Evolutionary conservation across 1,140 invertebrate genomes (phyloP), one percentile per base, ranked within the genome.

Genomic region (Panulirus ornatus): DNA sequence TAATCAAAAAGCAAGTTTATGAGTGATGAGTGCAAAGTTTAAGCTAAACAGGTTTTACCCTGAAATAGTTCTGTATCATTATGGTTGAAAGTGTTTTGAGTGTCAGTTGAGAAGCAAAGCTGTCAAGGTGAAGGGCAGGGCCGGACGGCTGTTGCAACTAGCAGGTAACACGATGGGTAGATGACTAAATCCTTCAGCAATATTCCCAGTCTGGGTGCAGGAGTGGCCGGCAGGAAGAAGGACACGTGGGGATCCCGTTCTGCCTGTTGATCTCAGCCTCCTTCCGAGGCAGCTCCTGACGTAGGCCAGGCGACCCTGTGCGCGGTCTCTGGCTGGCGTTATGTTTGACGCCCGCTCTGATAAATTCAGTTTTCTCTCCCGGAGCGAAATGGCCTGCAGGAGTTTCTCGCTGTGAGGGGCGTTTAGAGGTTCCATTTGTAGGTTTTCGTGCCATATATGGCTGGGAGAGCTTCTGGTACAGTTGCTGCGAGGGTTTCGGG

Each of bases 201-300:
- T 86, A 86, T 8, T 86, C 22, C 84, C 84, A 86, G 44, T 86
- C 71, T 19, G 84, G 27, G 47, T 86, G 84, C 38, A 86, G 22
- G 2, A 30, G 84, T 14, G 84, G 84, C 51, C 84, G 16, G 44
- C 84, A 85, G 44, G 84, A 30, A 38, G 27, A 51, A 11, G 84
- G 84, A 44, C 84, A 86, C 27, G n/a, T 27, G 30, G 36, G 44
- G 14, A 86, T 86, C 11, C 84, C 84, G n/a, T 8, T 58, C 40
- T 27, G 27, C 16, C 11, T 27, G 30, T 86, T 86, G 1, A 78
- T 27, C 19, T 76, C 44, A 2, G 42, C 71, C 40, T 76, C 71
- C 42, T 58, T 54, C 47, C 2, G 22, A 22, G 51, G 11, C 27
- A 66, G 27, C 8, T 27, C 19, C 14, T 66, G 40, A n/a, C 58